phyloP scores from a whole-genome alignment of 2,888 invertebrate genomes.

The Hydropsyche betteni region DNA sequence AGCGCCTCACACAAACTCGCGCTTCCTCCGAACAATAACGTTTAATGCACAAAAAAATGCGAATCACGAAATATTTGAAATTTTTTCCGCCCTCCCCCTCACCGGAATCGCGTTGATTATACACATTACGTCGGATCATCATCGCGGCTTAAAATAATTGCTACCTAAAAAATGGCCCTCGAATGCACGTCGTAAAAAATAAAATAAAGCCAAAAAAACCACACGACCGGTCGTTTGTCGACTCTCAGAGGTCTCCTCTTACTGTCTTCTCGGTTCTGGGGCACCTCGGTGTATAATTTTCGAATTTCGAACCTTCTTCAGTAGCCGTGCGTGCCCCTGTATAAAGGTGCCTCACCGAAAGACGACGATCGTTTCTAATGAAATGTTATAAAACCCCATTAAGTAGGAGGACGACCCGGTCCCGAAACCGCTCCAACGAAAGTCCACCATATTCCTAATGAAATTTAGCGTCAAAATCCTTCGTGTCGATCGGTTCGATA shows the following conservation, averaged over 20 bases:
- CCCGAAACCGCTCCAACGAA: slow-evolving; percentile 34
- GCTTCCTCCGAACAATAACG: no score
- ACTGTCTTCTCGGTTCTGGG: slow-evolving; percentile 24
- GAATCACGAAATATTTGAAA: slow-evolving; percentile 19
- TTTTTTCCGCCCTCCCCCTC: slow-evolving; percentile 4
- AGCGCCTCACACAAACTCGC: no score
- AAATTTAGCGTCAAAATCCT: slow-evolving; percentile 12
- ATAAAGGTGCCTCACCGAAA: slow-evolving; percentile 39
- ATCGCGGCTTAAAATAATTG: slow-evolving; percentile 38
- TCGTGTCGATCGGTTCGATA: background rate
- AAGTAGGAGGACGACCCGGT: slow-evolving; percentile 47
- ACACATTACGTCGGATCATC: slow-evolving; percentile 35
- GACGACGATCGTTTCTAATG: slow-evolving; percentile 43
- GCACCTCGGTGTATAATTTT: slow-evolving; percentile 43
- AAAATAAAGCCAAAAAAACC: background rate
- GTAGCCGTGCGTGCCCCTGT: slow-evolving; percentile 47
- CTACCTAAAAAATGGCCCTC: slow-evolving; percentile 29
- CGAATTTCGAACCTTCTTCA: slow-evolving; percentile 47
- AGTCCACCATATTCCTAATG: slow-evolving; percentile 30
- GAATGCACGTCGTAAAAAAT: slow-evolving; percentile 1
- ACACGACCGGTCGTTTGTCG: slow-evolving; percentile 38
- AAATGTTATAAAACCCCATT: slow-evolving; percentile 51
- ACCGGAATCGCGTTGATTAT: slow-evolving; percentile 24
- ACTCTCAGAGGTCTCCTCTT: slow-evolving; percentile 5
- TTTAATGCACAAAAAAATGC: no score